Conservation (phyloP, 2,113 vertebrate species). For the Zosterops hypoxanthus region DNA sequence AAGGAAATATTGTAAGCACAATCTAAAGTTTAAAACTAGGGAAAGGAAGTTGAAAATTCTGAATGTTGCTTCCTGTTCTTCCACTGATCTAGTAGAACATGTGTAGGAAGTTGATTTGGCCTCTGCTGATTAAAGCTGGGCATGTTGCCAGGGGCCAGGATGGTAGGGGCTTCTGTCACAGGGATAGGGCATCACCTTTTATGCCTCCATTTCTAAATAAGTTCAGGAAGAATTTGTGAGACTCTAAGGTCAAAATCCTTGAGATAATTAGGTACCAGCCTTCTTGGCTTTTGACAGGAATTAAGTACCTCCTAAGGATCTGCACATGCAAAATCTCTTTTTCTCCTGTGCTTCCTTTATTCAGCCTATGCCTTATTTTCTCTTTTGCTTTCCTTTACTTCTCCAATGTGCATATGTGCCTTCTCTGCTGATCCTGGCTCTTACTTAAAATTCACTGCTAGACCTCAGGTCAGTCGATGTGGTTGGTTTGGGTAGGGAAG, state of each 20-base stretch:
- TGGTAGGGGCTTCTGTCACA: neutral
- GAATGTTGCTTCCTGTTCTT: neutral
- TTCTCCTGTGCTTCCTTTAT: neutral
- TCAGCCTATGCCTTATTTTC: neutral
- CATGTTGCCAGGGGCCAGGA: neutral
- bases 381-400: neutral
- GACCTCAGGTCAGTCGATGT: neutral
- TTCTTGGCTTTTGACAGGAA: neutral
- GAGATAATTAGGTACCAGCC: neutral
- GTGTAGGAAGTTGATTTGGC: neutral
- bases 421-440: neutral
- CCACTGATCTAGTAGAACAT: neutral
- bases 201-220: neutral
- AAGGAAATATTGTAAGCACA: neutral
- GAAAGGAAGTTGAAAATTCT: neutral
- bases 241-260: neutral
- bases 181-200: neutral
- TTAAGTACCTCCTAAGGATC: neutral
- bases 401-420: neutral
- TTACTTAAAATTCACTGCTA: slow-evolving; percentile 6
- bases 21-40: neutral
- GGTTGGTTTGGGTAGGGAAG: neutral
- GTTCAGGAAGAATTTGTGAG: neutral
- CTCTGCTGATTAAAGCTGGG: neutral
- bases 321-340: neutral